Evolutionary conservation across 1,140 invertebrate species (phyloP), one percentile per base, ranked within the genome.

Genomic region (Pomacea maculata): DNA sequence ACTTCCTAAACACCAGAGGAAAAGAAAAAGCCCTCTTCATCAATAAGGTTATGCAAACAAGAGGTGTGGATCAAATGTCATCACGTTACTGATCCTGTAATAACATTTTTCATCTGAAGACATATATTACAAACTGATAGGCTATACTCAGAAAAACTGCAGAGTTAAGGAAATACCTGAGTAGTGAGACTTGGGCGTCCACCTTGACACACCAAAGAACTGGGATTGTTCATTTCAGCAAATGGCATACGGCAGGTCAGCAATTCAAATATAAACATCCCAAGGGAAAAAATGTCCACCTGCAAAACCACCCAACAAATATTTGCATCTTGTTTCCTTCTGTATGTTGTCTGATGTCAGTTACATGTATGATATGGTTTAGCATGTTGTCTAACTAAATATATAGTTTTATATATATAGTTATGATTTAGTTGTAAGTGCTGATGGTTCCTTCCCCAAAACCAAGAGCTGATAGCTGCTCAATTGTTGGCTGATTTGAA

Each of bases 261-360:
- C 70, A 99, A 93, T 91, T 99, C 98, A 91, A 99, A 99, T 82
- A 99, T 93, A 86, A 99, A 96, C 97, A 99, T 99, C n/a, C 97
- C 98, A 92, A 99, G 99, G 0, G 98, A 99, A 90, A 99, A 99
- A 85, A 97, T 98, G 89, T 99, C 98, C 21, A 99, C 97, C 95
- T 95, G 86, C 0, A 87, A 88, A 84, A 75, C 61, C 83, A 81
- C 78, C 79, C 61, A 29, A 78, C 45, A 75, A 75, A 17, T 25
- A 73, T 15, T 52, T 34, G 45, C n/a, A 45, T 45, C 34, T 45
- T 45, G 34, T 45, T 45, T 45, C 34, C 2, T 45, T 45, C 34
- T 45, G 34, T 6, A 45, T 45, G 34, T 45, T 45, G 34, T 45
- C 34, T 45, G 34, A 45, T 45, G 6, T 45, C 3, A 6, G 34